Percentiles rank a stretch among this genome's conserved stretches.
phyloP scores from a whole-genome alignment of 1,140 invertebrate genomes.

The Drosophila aff. region DNA sequence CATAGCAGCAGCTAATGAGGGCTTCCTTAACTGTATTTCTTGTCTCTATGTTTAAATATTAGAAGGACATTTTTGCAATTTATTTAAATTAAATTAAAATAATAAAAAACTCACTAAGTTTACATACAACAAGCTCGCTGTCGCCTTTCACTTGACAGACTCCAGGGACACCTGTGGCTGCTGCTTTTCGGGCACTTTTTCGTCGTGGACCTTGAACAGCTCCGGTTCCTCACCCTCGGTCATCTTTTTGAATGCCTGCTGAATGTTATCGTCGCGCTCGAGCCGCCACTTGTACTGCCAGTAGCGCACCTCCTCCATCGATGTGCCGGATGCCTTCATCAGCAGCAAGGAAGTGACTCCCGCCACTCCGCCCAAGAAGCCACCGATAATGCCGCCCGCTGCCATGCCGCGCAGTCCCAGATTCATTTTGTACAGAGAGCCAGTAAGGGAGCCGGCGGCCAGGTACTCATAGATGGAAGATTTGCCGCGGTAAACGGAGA shows the following conservation, averaged over 20 bases:
- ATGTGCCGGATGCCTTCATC: conserved; percentile 85
- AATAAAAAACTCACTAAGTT: conserved; percentile 38
- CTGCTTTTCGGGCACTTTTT: conserved; percentile 45
- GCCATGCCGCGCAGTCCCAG: conserved; percentile 88
- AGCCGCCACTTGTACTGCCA: conserved; percentile 86
- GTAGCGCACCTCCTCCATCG: conserved; percentile 86
- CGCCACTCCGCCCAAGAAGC: conserved; percentile 86
- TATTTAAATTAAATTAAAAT: conserved; percentile 70
- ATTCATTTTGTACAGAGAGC: conserved; percentile 83
- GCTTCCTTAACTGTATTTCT: conserved; percentile 66
- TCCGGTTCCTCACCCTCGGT: conserved; percentile 45
- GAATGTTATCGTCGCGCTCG: conserved; percentile 69
- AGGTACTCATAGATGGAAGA: conserved; percentile 89
- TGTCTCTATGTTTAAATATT: conserved; percentile 55
- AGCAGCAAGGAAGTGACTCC: conserved; percentile 85
- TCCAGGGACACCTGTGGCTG: conserved; percentile 54
- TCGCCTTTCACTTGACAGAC: conserved; percentile 51
- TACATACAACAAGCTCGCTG: background rate
- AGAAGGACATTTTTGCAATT: conserved; percentile 78
- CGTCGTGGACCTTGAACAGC: conserved; percentile 69
- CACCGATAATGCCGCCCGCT: conserved; percentile 87
- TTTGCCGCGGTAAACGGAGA: conserved; percentile 89
- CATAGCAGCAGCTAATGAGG: conserved; percentile 68
- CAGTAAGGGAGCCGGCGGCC: conserved; percentile 87
- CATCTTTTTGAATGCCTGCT: conserved; percentile 73